Percentiles rank a stretch among this genome's conserved stretches.
Evolutionary conservation across 1,140 invertebrate species (phyloP).

Genomic region (Microplitis mediator): DNA sequence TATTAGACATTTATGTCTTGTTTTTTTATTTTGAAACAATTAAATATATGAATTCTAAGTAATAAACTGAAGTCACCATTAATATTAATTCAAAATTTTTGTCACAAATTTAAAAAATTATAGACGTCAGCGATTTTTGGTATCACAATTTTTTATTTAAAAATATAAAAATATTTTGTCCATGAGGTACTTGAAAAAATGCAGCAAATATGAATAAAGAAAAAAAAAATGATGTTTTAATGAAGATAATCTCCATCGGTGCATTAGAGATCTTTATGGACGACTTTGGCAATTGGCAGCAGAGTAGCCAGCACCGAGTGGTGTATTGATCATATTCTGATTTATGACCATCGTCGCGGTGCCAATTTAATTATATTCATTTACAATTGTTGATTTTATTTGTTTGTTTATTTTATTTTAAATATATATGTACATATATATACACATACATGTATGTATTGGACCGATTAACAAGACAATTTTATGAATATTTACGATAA

Average conservation of each 20-base stretch:
- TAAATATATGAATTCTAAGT: too few species aligned
- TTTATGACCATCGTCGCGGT: slow-evolving; percentile 9
- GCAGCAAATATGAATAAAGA: too few species aligned
- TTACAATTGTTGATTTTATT: neutral
- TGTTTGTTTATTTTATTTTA: neutral
- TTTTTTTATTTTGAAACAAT: too few species aligned
- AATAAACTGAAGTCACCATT: too few species aligned
- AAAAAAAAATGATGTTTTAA: too few species aligned
- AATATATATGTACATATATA: neutral
- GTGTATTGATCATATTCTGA: slow-evolving; percentile 24
- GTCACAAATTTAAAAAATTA: too few species aligned
- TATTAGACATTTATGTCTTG: too few species aligned
- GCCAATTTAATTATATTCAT: neutral
- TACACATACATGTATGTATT: neutral
- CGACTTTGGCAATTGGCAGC: neutral
- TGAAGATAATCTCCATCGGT: neutral
- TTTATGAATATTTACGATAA: neutral
- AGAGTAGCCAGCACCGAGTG: neutral
- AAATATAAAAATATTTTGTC: too few species aligned
- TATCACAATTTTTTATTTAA: too few species aligned
- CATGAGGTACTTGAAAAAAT: too few species aligned
- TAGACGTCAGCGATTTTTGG: too few species aligned
- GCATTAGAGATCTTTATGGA: neutral
- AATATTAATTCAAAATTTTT: too few species aligned
- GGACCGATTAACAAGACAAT: neutral